Base-by-base conservation (phyloP, 1,140 invertebrate species). In the Lethocerus indicus region DNA sequence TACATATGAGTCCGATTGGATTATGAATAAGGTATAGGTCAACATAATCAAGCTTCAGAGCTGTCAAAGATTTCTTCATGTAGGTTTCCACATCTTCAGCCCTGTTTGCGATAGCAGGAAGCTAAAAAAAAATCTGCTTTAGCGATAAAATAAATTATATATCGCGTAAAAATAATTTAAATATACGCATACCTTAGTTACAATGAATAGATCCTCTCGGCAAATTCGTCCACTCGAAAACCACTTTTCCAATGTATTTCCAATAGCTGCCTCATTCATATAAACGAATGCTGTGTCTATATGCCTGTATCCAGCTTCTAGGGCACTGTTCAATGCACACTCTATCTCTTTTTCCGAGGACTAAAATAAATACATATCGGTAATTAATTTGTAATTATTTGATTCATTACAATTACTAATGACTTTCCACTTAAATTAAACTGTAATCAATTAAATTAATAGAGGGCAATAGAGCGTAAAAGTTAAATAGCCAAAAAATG, bases 221-320 rank as follows among this genome's bases (percentile, higher is more conserved):
- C 74, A 79, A 3, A 84, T 65, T 55, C 63, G 67, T 21, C 80
- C 80, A 37, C 74, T 68, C 50, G 72, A 65, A 40, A 88, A 68
- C 78, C 81, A 86, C 60, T 76, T 71, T 57, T 81, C 77, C 12
- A 89, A 64, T 36, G 80, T 78, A 40, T 70, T 72, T 16, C 86
- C 86, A 58, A 90, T 85, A 7, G 75, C 73, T 52, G 74, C 71
- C 65, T 90, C 87, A 61, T 89, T 91, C 52, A 76, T 72, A 59
- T 89, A 89, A 61, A 79, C 76, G 54, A 78, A 78, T 26, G 84
- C 84, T 14, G 82, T 84, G 60, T 89, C 85, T 48, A 89, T 84
- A 55, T 84, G 84, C 25, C 80, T 71, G 58, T 85, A 86, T 12
- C 82, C 77, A 55, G 54, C 62, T 21, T 75, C 62, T 18, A 81